Base-by-base conservation (phyloP, 92 coral and sea anemone species). In the Phenganax stokvisi region DNA sequence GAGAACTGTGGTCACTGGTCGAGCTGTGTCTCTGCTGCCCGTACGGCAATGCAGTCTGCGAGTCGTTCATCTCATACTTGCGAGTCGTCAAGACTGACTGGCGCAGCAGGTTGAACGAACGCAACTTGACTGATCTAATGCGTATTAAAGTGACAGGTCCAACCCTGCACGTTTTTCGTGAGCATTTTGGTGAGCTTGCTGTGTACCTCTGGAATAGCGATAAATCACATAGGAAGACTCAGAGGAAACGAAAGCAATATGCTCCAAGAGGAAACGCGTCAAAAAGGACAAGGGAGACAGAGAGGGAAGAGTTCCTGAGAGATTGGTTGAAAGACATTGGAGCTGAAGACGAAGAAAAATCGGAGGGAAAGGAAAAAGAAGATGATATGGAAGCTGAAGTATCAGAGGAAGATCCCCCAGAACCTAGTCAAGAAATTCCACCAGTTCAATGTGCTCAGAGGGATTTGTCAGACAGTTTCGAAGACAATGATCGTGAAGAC, bases 21-120 rank as follows among this genome's bases (percentile, higher is more conserved):
- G 86, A 86, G 81, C 86, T 78, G 67, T 87, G 89, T 83, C 85
- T 87, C 85, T 87, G 87, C 80, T 87, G 87, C 82, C 87, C 82
- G 68, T 87, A 87, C 8, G 87, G 89, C 89, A 79, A 79, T 56
- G 87, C 89, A 7, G 84, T 87, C 57, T 87, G 89, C 28, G 82
- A 79, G 79, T 87, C 85, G 54, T 87, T 87, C 54, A 87, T 77
- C 66, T 87, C 89, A 16, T 79, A 87, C 90, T 69, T 84, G 85
- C 71, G 69, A 71, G 74, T 80, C 70, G 90, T 87, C 82, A 84
- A 83, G 84, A 84, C 90, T 79, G 87, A 87, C 82, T 84, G 87
- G 90, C 80, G 74, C 90, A 87, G 79, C 72, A 79, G 90, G 85
- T 70, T 87, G 70, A 87, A 87, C 63, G 85, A 84, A 70, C 55